phyloP scores from a whole-genome alignment of 2,797 vertebrate genomes.

The Gallinago nigripennis region DNA sequence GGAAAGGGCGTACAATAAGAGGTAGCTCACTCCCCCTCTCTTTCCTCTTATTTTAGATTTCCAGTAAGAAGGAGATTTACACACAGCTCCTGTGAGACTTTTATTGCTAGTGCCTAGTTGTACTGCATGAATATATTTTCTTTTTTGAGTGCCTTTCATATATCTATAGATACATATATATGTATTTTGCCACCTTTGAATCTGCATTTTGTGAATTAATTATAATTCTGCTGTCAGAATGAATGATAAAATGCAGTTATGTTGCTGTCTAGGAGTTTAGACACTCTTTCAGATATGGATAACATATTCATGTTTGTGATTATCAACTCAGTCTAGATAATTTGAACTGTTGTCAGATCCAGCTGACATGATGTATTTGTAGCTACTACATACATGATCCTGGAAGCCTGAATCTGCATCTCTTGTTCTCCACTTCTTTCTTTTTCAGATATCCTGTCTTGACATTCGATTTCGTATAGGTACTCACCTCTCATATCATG shows the following conservation, averaged over 20 bases:
- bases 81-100: not conserved
- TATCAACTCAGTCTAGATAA: not conserved
- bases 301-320: not conserved
- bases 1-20: not conserved
- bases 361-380: not conserved
- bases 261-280: not conserved
- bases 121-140: not conserved
- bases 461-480: not conserved
- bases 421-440: not conserved
- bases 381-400: not conserved
- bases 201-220: slow-evolving; percentile 9
- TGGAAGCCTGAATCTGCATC: not conserved
- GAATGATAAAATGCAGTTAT: not conserved
- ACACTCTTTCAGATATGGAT: not conserved
- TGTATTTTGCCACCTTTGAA: slow-evolving; percentile 23
- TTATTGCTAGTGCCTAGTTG: not conserved
- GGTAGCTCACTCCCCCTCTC: not conserved
- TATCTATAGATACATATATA: not conserved
- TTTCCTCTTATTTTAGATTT: not conserved
- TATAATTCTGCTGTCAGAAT: not conserved
- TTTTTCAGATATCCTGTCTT: not conserved
- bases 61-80: slow-evolving; percentile 33
- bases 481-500: not conserved
- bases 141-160: slow-evolving; percentile 12
- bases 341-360: not conserved